Evolutionary conservation across 2,888 invertebrate genomes (phyloP).

Genomic region (Yponomeuta cagnagella): DNA sequence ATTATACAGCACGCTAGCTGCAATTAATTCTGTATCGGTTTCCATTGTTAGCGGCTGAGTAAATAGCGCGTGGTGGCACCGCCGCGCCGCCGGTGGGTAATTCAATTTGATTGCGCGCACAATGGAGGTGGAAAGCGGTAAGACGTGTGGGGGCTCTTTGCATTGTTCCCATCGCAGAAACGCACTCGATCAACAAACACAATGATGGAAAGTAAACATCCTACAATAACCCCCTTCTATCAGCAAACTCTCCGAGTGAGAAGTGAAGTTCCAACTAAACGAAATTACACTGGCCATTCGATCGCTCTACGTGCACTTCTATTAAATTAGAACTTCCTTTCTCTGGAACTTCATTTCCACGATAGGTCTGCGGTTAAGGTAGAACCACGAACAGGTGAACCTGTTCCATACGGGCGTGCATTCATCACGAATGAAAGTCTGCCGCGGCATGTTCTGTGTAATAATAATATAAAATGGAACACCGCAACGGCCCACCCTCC

Average conservation of each 20-base stretch:
- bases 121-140: conserved; percentile 45
- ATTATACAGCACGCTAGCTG: conserved; percentile 47
- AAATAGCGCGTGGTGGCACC: conserved; percentile 56
- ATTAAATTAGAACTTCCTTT: conserved; percentile 8
- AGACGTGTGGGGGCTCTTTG: background rate
- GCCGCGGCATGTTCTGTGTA: conserved; percentile 37
- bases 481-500: conserved; percentile 45
- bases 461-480: conserved; percentile 59
- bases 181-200: conserved; percentile 5
- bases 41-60: conserved; percentile 62
- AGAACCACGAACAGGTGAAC: background rate
- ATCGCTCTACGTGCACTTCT: background rate
- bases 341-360: background rate
- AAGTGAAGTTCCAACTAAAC: background rate
- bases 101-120: conserved; percentile 57
- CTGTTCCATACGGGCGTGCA: conserved; percentile 22
- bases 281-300: background rate
- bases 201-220: conserved; percentile 12
- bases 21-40: conserved; percentile 67
- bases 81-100: conserved; percentile 36
- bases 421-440: conserved; percentile 51
- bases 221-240: background rate
- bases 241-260: background rate
- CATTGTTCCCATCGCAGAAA: conserved; percentile 12
- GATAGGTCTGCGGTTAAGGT: conserved; percentile 11